Percentiles rank a stretch among this genome's conserved stretches.
Evolutionary conservation across 1,140 invertebrate genomes (phyloP).

Genomic region (Bombus balteatus): DNA sequence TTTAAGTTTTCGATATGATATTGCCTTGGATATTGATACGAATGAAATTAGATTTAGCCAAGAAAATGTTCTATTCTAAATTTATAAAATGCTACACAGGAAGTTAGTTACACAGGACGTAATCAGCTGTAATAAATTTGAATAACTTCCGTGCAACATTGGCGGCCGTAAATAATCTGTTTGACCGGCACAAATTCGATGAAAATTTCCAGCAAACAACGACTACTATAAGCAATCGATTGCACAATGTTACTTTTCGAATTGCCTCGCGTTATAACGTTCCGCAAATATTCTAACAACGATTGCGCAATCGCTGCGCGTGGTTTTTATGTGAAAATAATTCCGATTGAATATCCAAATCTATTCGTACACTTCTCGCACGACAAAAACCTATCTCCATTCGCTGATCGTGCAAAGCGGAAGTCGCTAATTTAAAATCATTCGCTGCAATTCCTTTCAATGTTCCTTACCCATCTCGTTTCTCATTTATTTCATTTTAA

Average conservation of each 20-base stretch:
- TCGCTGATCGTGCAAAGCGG: neutral
- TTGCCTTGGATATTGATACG: too few species aligned
- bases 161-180: neutral
- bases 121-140: neutral
- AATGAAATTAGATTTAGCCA: too few species aligned
- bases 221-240: slow-evolving; percentile 6
- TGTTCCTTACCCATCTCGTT: too few species aligned
- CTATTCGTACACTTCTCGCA: neutral
- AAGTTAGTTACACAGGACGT: too few species aligned
- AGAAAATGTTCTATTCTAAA: neutral
- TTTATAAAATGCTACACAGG: neutral
- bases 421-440: slow-evolving; percentile 10
- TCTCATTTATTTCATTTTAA: neutral
- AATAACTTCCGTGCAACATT: neutral
- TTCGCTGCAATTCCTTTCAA: too few species aligned
- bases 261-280: slow-evolving; percentile 7
- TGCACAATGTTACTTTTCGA: slow-evolving; percentile 43
- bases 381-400: neutral
- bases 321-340: neutral
- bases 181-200: neutral
- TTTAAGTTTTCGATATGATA: too few species aligned
- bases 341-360: neutral
- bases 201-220: neutral
- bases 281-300: neutral
- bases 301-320: slow-evolving; percentile 27